Conservation (phyloP, 2,113 vertebrate genomes). For the Xiphorhynchus elegans region DNA sequence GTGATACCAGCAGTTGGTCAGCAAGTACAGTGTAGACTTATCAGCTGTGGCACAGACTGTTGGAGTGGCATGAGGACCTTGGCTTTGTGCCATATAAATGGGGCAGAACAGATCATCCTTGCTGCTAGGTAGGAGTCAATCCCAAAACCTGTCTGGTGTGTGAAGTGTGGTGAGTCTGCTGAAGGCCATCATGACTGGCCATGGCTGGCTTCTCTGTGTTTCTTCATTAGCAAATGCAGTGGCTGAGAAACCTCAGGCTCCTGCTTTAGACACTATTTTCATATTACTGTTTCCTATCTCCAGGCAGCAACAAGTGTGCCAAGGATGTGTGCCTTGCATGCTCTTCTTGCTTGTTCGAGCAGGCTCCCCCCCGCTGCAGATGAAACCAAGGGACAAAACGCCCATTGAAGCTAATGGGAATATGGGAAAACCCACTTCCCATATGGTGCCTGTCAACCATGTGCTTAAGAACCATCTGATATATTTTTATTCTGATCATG, state of each 20-base stretch:
- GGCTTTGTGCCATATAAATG: background rate
- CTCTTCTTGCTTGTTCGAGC: background rate
- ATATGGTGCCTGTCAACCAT: constrained; percentile 66
- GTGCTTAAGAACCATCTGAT: constrained; percentile 16
- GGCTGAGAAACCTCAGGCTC: background rate
- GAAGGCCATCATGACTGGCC: accelerated
- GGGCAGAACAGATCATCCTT: background rate
- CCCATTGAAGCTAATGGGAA: constrained; percentile 8
- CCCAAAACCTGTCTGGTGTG: background rate
- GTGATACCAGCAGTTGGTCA: background rate
- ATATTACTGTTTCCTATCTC: background rate
- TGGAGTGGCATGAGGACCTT: background rate
- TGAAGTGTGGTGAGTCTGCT: accelerated
- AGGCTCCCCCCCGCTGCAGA: background rate
- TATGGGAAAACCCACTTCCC: constrained; percentile 43
- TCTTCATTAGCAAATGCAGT: background rate
- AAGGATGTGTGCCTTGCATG: background rate
- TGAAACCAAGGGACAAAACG: background rate
- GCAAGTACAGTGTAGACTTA: background rate
- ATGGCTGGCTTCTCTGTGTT: accelerated
- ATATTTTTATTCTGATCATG: constrained; percentile 42
- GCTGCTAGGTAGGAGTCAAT: background rate
- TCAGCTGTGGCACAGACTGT: background rate
- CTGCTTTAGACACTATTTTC: background rate
- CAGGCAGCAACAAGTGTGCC: background rate